Evolutionary conservation across 53 echinoderm and acorn worm species (phyloP).

Genomic region (Stichopus horrens): DNA sequence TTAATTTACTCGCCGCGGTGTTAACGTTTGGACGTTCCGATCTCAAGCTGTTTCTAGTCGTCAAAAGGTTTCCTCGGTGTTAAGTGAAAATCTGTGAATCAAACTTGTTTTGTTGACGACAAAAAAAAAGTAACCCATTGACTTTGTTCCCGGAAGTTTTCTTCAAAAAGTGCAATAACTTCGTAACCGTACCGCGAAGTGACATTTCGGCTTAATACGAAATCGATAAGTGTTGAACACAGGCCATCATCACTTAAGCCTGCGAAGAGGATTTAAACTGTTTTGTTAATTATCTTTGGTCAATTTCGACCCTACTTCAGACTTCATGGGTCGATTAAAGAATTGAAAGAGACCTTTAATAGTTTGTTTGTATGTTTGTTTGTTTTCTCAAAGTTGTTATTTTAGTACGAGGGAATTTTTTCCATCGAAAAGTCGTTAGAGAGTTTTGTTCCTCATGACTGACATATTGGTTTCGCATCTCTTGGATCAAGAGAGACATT

Average conservation of each 20-base stretch:
- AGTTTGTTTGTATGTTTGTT: too few species aligned
- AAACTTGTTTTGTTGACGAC: background rate
- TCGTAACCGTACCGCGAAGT: background rate
- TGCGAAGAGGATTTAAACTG: too few species aligned
- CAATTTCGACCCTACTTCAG: too few species aligned
- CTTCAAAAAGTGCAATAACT: slow-evolving; percentile 1
- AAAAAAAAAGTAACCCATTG: background rate
- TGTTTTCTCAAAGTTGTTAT: too few species aligned
- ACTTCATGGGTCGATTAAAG: too few species aligned
- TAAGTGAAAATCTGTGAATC: background rate
- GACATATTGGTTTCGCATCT: slow-evolving; percentile 50
- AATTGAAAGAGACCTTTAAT: too few species aligned
- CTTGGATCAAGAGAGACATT: slow-evolving; percentile 47
- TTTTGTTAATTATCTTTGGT: too few species aligned
- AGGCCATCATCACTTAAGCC: too few species aligned
- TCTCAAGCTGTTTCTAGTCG: slow-evolving; percentile 5
- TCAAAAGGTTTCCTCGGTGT: background rate
- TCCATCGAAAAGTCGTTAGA: too few species aligned
- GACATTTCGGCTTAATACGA: too few species aligned
- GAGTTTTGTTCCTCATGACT: slow-evolving; percentile 20
- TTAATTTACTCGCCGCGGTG: slow-evolving; percentile 11
- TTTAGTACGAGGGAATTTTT: too few species aligned
- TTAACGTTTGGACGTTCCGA: slow-evolving; percentile 11
- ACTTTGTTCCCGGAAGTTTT: slow-evolving; percentile 9
- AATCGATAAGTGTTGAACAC: too few species aligned